Conservation (phyloP, 2,888 invertebrate species). For the Napeogenes inachia region DNA sequence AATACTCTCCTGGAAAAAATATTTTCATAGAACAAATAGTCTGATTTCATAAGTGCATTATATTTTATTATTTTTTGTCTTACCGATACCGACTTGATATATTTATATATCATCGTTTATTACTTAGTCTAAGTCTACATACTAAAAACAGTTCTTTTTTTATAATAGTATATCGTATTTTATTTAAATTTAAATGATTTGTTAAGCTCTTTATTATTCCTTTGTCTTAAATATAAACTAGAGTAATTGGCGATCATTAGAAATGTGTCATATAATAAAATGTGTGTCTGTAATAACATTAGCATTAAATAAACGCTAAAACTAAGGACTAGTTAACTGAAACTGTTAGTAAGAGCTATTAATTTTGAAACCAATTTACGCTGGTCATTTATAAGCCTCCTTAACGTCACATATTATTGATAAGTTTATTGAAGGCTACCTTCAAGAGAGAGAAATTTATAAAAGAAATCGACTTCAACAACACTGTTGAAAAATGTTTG, state of each 20-base stretch:
- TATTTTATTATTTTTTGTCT: too few relatives aligned
- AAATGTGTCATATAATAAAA: slow-evolving; percentile 18
- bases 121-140: too few relatives aligned
- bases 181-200: background rate
- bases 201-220: background rate
- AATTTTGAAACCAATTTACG: slow-evolving; percentile 22
- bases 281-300: slow-evolving; percentile 24
- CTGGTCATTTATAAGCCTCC: background rate
- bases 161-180: background rate
- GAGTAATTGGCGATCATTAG: slow-evolving; percentile 7
- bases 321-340: slow-evolving; percentile 23
- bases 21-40: background rate
- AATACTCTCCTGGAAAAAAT: background rate
- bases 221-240: background rate
- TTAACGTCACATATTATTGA: background rate
- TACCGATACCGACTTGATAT: too few relatives aligned
- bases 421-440: background rate
- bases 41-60: background rate
- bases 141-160: too few relatives aligned
- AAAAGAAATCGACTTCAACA: slow-evolving; percentile 26
- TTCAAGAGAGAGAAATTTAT: slow-evolving; percentile 21
- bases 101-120: too few relatives aligned
- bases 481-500: slow-evolving; percentile 26
- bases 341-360: slow-evolving; percentile 40
- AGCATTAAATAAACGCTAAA: slow-evolving; percentile 28